phyloP scores from a whole-genome alignment of 2,113 vertebrate genomes.

The Lepisosteus oculatus region DNA sequence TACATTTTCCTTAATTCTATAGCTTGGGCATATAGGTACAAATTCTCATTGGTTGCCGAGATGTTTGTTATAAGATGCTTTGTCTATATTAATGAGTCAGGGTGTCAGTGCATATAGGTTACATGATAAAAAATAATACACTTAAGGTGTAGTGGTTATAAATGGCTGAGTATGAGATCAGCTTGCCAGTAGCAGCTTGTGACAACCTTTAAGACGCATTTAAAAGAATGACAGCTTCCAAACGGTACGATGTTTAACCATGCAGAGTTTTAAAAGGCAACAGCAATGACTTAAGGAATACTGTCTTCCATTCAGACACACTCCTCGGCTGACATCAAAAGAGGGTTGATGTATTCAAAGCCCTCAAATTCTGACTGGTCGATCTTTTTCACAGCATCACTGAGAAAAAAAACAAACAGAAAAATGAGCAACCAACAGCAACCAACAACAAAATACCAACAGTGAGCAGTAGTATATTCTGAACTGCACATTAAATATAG shows the following conservation, averaged over 20 bases:
- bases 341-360: conserved; percentile 98
- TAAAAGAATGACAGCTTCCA: conserved; percentile 35
- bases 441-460: no score
- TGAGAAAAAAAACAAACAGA: conserved; percentile 45
- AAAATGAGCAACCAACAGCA: no score
- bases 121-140: conserved; percentile 57
- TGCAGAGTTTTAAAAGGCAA: conserved; percentile 42
- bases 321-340: conserved; percentile 97
- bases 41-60: conserved; percentile 28
- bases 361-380: conserved; percentile 99
- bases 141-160: conserved; percentile 70
- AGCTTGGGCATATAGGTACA: conserved; percentile 48
- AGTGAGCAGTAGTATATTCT: no score
- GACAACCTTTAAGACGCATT: conserved; percentile 27
- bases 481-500: no score
- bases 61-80: conserved; percentile 23
- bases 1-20: conserved; percentile 27
- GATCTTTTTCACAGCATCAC: conserved; percentile 95
- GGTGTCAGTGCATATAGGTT: conserved; percentile 56
- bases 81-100: background rate
- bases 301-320: conserved; percentile 76
- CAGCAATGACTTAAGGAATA: conserved; percentile 29
- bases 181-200: conserved; percentile 58
- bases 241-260: conserved; percentile 36
- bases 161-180: conserved; percentile 66